phyloP scores from a whole-genome alignment of 2,797 vertebrate genomes.

The Phataginus tetradactyla region DNA sequence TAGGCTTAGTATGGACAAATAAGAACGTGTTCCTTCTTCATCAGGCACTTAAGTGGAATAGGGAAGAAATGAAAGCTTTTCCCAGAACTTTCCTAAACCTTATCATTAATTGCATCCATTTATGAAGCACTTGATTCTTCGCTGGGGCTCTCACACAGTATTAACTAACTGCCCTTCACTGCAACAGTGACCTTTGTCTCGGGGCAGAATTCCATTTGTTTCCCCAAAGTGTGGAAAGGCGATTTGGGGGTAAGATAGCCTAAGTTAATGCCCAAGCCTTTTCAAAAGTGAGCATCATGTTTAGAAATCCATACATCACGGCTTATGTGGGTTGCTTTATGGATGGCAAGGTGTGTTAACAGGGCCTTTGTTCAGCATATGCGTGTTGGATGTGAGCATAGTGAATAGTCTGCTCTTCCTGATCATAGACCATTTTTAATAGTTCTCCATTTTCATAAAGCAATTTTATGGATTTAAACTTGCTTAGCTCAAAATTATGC shows the following conservation, averaged over 20 bases:
- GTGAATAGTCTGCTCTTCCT: background rate
- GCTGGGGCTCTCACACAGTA: background rate
- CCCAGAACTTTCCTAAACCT: background rate
- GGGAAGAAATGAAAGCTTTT: background rate
- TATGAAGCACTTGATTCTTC: background rate
- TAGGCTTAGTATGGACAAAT: background rate
- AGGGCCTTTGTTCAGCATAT: background rate
- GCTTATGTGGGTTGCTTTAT: background rate
- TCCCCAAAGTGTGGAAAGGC: background rate
- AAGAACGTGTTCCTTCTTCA: background rate
- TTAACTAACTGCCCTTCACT: background rate
- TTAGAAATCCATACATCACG: background rate
- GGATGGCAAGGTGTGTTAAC: background rate
- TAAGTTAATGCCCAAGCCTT: background rate
- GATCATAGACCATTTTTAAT: background rate
- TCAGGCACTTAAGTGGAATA: background rate
- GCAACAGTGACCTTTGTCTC: background rate
- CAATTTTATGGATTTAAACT: background rate
- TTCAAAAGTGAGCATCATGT: background rate
- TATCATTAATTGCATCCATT: background rate
- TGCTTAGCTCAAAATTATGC: background rate
- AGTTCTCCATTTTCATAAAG: background rate
- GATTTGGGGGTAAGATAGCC: background rate
- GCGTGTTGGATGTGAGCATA: background rate
- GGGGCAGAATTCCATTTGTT: background rate